A percentile compares a stretch with the other conserved stretches of the same genome.
These are phyloP conservation scores for Pegoplata infirma DNA, from an alignment of 2,888 invertebrate species.

Conservation along the genomic window DNA sequence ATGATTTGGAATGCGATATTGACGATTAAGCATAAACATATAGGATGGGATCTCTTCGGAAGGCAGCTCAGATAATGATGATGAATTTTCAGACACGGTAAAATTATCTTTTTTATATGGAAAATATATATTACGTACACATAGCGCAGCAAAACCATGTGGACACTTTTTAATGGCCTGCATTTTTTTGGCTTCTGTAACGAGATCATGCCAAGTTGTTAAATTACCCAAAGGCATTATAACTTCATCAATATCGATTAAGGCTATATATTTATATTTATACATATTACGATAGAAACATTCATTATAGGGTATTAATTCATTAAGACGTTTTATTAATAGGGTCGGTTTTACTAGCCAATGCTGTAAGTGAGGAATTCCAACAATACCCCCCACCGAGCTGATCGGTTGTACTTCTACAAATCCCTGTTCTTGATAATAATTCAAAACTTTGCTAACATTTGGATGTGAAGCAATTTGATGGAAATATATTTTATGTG, in stretches of 20 bases:
- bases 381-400: constrained; percentile 19
- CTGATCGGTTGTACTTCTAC: constrained; percentile 17
- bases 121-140: constrained; percentile 24
- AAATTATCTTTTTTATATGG: too few relatives aligned
- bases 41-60: constrained; percentile 87
- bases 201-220: constrained; percentile 19
- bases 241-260: constrained; percentile 94
- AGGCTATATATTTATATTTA: constrained; percentile 89
- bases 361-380: constrained; percentile 3
- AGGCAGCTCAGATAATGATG: constrained; percentile 67
- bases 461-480: constrained; percentile 25
- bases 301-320: constrained; percentile 95
- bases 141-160: background rate
- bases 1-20: constrained; percentile 90
- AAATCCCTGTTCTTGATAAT: constrained; percentile 18
- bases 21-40: constrained; percentile 94
- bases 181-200: background rate
- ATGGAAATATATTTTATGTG: constrained; percentile 20
- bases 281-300: constrained; percentile 94
- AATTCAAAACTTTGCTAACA: constrained; percentile 33
- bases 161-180: background rate
- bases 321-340: constrained; percentile 89
- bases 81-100: too few relatives aligned
- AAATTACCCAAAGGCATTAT: constrained; percentile 87
- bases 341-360: background rate